Evolutionary conservation across 64 coral and sea anemone genomes (phyloP), one percentile per base, ranked within the genome.

Genomic region (Anthopleura sola): DNA sequence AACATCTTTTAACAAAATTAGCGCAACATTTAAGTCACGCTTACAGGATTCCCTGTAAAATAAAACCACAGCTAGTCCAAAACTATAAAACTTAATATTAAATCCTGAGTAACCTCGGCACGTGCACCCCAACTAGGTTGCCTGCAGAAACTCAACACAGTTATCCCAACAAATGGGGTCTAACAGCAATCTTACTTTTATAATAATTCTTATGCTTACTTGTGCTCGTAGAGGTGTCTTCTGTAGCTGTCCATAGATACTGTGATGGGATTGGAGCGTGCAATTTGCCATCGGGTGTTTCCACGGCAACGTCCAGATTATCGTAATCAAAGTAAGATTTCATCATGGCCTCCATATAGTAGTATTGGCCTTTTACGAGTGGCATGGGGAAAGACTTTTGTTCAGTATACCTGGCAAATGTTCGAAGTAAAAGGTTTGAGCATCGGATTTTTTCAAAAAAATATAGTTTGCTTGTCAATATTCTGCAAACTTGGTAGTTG

Each of bases 341-440:
- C 86, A 92, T 91, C 15, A 89, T 37, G 20, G 93, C 76, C 49
- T 95, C 93, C 86, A 95, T 86, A 51, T 89, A 95, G 33, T 95
- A 88, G 68, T 62, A 95, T 6, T 40, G 75, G 19, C 93, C 93
- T 38, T 95, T 78, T 44, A 6, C 46, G 24, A 95, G 38, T 23
- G 36, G 53, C 7, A 92, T 16, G 0, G 93, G 86, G 12, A 86
- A 64, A 53, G 93, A 95, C 23, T 31, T 44, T 86, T 95, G 93
- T 17, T 50, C 79, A 17, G 32, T 7, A 28, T 89, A 89, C 75
- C 93, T 95, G 29, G 1, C 50, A 90, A 29, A 4, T 17, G 15
- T n/a, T 82, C 36, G n/a, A 31, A n/a, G 21, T 53, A 33, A 54
- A 55, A n/a, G 15, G 21, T 28, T 0, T 83, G 48, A n/a, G n/a